These are phyloP conservation scores for Cochlearius cochlearius DNA, from an alignment of 2,113 vertebrate species.

Conservation along the genomic window DNA sequence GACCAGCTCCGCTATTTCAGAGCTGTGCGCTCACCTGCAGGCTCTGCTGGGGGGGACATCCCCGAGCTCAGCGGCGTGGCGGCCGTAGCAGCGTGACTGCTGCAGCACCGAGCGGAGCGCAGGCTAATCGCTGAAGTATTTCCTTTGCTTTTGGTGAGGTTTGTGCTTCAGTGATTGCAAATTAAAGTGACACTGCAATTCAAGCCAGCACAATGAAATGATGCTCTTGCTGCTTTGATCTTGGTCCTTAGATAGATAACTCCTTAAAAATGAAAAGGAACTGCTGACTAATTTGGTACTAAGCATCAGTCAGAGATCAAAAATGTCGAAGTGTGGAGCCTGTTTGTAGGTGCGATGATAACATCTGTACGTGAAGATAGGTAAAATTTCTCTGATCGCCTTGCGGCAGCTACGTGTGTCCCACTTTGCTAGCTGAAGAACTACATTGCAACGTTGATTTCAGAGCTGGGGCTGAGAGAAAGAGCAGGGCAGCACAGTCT, in stretches of 20 bases:
- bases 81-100: neutral
- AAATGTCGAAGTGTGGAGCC: neutral
- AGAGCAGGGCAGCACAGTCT: neutral
- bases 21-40: neutral
- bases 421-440: constrained; percentile 51
- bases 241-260: neutral
- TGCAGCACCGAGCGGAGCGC: neutral
- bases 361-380: neutral
- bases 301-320: neutral
- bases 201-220: neutral
- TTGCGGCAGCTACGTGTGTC: constrained; percentile 29
- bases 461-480: neutral
- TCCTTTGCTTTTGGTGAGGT: neutral
- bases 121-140: constrained; percentile 8
- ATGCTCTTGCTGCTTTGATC: constrained; percentile 18
- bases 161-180: constrained; percentile 39
- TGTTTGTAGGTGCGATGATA: neutral
- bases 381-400: neutral
- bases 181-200: constrained; percentile 54
- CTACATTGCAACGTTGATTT: constrained; percentile 30
- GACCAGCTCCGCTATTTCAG: neutral
- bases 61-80: neutral
- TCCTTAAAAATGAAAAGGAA: neutral
- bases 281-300: neutral
- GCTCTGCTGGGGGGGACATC: neutral